Evolutionary conservation across 2,797 vertebrate genomes (phyloP), one percentile per base, ranked within the genome.

Genomic region (Aphelocoma californica): DNA sequence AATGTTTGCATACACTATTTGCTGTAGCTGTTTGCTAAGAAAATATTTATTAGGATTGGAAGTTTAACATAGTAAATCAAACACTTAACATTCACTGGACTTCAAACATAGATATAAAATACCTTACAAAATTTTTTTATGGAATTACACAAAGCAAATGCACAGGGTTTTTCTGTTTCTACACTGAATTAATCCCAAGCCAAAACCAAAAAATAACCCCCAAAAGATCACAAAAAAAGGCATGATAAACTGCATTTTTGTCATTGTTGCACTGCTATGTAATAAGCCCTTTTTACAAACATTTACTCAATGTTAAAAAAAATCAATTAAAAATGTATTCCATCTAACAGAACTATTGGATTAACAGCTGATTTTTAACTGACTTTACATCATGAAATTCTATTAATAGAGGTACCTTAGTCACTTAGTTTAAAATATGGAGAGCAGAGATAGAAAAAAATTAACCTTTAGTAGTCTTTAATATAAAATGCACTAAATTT

Each of bases 401-500:
- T 98, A 97, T 96, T 96, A 97, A 96, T 87, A 98, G 96, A 97
- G 96, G 95, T 97, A 97, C 96, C 90, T 97, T 96, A 97, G 92
- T 96, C 96, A 97, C 94, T 97, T 97, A 97, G 95, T 97, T 98
- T 97, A 98, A 97, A 96, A 97, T 96, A 97, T 84, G 97, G 95
- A 98, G 94, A 97, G 80, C 89, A 96, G 95, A 97, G 90, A 97
- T 97, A 98, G 97, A 97, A 97, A 97, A 98, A 97, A 97, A 95
- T 95, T 97, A 98, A 97, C 91, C 53, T 97, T 97, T 97, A 98
- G 98, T 98, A 98, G 98, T 98, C 98, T 97, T 97, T 96, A 97
- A 96, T 97, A 98, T 98, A 98, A 98, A 98, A 98, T 97, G 97
- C 97, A 97, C 97, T 96, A 98, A 86, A 96, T 98, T 97, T 97